Base-by-base conservation (phyloP, 2,888 invertebrate species). In the Caenorhabditis sp. region DNA sequence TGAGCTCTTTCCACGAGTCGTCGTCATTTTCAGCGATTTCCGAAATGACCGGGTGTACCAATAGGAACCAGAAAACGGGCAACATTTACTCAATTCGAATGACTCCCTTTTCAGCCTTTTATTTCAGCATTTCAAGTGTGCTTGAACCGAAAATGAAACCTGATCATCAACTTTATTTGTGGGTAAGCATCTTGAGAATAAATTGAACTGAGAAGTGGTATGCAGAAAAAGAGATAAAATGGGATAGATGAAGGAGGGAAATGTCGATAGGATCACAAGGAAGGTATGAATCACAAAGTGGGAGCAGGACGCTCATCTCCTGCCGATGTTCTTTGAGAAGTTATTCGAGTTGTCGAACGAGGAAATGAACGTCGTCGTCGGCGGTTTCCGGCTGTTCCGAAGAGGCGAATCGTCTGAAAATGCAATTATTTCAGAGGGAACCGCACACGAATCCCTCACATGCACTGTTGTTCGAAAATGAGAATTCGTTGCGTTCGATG, bases 361-460 rank as follows among this genome's bases (percentile, higher is more conserved):
- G 7, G 74, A 74, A n/a, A 74, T 62, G 62, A 74, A 74, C 15
- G 58, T 37, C n/a, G 71, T 71, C 22, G 72, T 72, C 20, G 50
- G 66, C 17, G 65, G 65, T 39, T 74, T 74, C 15, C 74, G 74
- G 56, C 74, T 68, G 56, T 68, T 74, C 17, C 74, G 74, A 1
- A 74, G 62, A 11, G 74, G 74, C 32, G 74, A 74, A 32, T 74
- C 74, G 45, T 74, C 74, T 74, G 55, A 45, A 74, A 74, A 52
- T n/a, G 27, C 27, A 27, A 3, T 30, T 1, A n/a, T 15, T 41
- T n/a, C 15, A 20, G 30, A 41, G 41, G 15, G 2, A 8, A 15
- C 11, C n/a, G 27, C 15, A 22, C 9, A 15, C 8, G 39, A 39
- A 27, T 17, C 13, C 45, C 74, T 68, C 32, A 74, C 74, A 74